phyloP scores from a whole-genome alignment of 1,140 invertebrate species.

The Babylonia areolata region DNA sequence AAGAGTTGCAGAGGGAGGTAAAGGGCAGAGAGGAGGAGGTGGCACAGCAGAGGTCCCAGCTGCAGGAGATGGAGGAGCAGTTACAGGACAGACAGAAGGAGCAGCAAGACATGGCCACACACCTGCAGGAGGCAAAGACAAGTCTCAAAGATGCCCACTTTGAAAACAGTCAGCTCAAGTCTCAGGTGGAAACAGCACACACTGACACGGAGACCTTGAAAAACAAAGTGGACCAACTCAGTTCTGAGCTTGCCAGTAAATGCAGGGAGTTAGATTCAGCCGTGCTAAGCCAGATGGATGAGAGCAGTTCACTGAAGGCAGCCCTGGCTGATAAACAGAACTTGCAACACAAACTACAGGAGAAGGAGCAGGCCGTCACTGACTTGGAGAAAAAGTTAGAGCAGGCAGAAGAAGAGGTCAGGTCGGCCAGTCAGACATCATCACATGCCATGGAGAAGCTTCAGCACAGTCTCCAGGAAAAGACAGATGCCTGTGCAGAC shows the following conservation, averaged over 20 bases:
- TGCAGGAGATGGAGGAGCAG: constrained; percentile 4
- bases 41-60: not conserved
- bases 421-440: not conserved
- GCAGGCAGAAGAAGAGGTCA: constrained; percentile 23
- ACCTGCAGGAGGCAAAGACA: constrained; percentile 2
- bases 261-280: not conserved
- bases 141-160: not conserved
- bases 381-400: constrained; percentile 18
- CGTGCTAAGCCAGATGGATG: not conserved
- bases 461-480: not conserved
- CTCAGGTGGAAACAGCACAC: not conserved
- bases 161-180: not conserved
- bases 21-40: constrained; percentile 21
- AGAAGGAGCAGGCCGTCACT: not conserved
- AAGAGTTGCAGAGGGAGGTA: not conserved
- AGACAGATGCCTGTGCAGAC: not conserved
- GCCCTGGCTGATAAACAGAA: constrained; percentile 4
- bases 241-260: not conserved
- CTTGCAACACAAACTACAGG: not conserved
- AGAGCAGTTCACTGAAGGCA: constrained; percentile 10
- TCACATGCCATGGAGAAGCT: not conserved
- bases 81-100: constrained; percentile 3
- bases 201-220: not conserved
- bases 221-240: not conserved
- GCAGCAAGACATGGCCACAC: not conserved